phyloP scores from a whole-genome alignment of 2,113 vertebrate genomes.

The Chiloscyllium plagiosum region DNA sequence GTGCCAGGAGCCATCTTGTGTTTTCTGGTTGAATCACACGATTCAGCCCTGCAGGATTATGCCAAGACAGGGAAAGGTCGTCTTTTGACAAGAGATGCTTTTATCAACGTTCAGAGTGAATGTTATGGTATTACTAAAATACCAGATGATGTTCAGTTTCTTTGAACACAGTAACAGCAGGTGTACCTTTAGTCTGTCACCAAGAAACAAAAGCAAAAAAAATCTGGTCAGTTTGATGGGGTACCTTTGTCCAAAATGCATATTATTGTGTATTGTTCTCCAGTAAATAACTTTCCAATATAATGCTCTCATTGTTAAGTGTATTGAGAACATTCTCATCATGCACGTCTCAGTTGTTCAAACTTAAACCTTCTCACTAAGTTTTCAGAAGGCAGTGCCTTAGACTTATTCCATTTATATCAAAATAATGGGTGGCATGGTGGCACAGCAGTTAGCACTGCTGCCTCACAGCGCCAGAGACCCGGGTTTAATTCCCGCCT shows the following conservation, averaged over 20 bases:
- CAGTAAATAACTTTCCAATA: not conserved
- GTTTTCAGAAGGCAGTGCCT: not conserved
- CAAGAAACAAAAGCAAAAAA: not conserved
- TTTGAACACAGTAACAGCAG: not conserved
- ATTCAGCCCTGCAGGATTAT: constrained; percentile 1
- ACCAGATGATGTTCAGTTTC: not conserved
- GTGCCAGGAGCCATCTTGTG: not conserved
- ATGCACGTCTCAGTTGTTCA: not conserved
- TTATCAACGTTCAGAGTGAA: not conserved
- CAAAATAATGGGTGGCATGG: not conserved
- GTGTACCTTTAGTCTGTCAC: not conserved
- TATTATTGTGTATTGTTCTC: not conserved
- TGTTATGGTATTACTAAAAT: not conserved
- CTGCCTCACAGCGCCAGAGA: too few relatives aligned
- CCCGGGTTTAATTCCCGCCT: too few relatives aligned
- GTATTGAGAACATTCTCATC: not conserved
- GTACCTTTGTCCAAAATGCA: not conserved
- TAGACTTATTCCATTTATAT: not conserved
- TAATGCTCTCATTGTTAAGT: not conserved
- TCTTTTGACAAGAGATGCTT: not conserved
- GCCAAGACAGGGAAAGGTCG: not conserved
- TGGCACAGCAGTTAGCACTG: too few relatives aligned
- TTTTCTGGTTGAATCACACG: not conserved
- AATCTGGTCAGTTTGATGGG: not conserved
- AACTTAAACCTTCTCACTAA: not conserved